Conservation (phyloP, 2,113 vertebrate species). For the Oreochromis tanganicae region DNA sequence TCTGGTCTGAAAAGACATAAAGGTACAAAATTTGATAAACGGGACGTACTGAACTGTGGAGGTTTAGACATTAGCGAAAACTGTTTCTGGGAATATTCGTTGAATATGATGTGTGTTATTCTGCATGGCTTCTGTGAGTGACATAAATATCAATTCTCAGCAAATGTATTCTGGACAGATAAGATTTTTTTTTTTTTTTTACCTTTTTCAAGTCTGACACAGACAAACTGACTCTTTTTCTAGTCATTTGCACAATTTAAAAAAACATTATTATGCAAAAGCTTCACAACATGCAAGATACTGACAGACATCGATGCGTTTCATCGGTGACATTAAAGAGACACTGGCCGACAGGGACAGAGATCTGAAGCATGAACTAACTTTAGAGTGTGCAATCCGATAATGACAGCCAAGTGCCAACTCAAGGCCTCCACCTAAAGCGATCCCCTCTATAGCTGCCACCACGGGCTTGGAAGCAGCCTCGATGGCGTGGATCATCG, state of each 20-base stretch:
- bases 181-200: neutral
- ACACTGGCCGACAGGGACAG: neutral
- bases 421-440: conserved; percentile 89
- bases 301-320: neutral
- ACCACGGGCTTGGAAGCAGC: conserved; percentile 80
- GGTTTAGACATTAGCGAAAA: neutral
- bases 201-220: neutral
- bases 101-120: neutral
- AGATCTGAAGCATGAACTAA: conserved; percentile 48
- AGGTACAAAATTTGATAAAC: neutral
- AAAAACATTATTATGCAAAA: neutral
- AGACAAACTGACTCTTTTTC: neutral
- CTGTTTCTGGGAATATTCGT: neutral
- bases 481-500: conserved; percentile 77
- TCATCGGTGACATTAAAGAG: neutral
- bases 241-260: neutral
- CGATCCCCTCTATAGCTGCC: conserved; percentile 85
- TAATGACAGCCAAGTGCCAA: conserved; percentile 90
- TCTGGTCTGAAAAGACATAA: conserved; percentile 68
- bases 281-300: neutral
- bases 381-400: conserved; percentile 81
- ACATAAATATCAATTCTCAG: neutral
- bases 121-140: neutral
- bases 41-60: neutral
- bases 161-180: neutral